Evolutionary conservation across 2,888 invertebrate species (phyloP).

Genomic region (Ectropis crepuscularia): DNA sequence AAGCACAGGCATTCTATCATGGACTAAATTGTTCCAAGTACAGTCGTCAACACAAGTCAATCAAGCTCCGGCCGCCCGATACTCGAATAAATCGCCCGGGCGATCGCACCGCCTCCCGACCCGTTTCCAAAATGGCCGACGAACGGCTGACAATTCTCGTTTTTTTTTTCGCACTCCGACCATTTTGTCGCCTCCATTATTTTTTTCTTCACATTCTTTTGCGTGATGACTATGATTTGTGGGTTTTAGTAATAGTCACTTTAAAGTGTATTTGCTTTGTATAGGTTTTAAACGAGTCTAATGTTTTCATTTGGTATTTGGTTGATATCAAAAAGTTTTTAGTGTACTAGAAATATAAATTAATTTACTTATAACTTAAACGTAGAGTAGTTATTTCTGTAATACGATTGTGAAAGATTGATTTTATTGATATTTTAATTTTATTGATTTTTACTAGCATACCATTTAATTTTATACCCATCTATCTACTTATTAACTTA

Average conservation of each 20-base stretch:
- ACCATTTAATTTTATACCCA: background rate
- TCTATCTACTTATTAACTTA: background rate
- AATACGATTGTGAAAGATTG: no score
- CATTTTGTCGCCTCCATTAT: slow-evolving; percentile 60
- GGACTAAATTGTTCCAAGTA: slow-evolving; percentile 45
- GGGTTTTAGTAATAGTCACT: slow-evolving; percentile 44
- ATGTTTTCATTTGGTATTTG: background rate
- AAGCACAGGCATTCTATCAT: slow-evolving; percentile 36
- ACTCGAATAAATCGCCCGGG: slow-evolving; percentile 69
- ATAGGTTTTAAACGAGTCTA: no score
- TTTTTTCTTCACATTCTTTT: slow-evolving; percentile 48
- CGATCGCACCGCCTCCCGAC: slow-evolving; percentile 65
- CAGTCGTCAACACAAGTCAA: slow-evolving; percentile 60
- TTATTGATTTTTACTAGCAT: slow-evolving; percentile 25
- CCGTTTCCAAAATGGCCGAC: slow-evolving; percentile 77
- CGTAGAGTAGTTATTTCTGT: no score
- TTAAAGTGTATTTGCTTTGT: slow-evolving; percentile 32
- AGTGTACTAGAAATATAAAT: no score
- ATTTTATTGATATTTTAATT: slow-evolving; percentile 9
- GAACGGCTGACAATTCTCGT: slow-evolving; percentile 39
- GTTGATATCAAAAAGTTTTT: background rate
- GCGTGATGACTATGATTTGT: slow-evolving; percentile 41
- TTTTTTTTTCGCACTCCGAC: slow-evolving; percentile 64
- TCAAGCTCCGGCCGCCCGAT: slow-evolving; percentile 55
- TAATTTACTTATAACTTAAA: no score